Evolutionary conservation across 2,888 invertebrate genomes (phyloP), one percentile per base, ranked within the genome.

Genomic region (Oxytorus armatus): DNA sequence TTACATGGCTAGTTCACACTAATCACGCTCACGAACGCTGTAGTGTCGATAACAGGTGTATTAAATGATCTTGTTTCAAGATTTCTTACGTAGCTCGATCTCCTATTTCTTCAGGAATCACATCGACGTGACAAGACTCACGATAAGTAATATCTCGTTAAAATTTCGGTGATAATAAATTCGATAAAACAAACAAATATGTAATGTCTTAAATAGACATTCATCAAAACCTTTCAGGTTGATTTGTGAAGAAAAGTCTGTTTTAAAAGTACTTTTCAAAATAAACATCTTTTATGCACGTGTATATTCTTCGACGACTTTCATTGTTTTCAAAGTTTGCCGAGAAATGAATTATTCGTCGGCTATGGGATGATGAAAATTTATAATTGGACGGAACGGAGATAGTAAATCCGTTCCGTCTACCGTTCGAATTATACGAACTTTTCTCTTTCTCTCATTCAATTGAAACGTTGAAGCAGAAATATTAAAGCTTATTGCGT

Each of bases 401-500:
- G n/a, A n/a, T n/a, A n/a, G n/a, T n/a, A n/a, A n/a, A n/a, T n/a
- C n/a, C 21, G 10, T 53, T 11, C 14, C 44, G 29, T 51, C 42
- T 16, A 21, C 10, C 51, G 18, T n/a, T 23, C 11, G 36, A 55
- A 63, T 47, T 55, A 16, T 39, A 59, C 51, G n/a, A 33, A 14
- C 63, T 47, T 55, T 53, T 25, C 44, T 10, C 2, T 47, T 21
- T 59, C 39, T 16, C 16, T 36, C 11, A 59, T 77, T 59, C 23
- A 51, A 78, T 44, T 53, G 51, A 14, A 68, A 47, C 11, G 3
- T 5, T 8, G 14, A 11, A 49, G 47, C 21, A 16, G n/a, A 36
- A 47, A 47, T 73, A 78, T 73, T 53, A 47, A 78, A 78, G 53
- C 21, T 61, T 61, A 47, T 78, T 47, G 63, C 49, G 7, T 16